A percentile compares a stretch with the other conserved stretches of the same genome.
phyloP scores from a whole-genome alignment of 2,888 invertebrate species.

The Folsomia candida region DNA sequence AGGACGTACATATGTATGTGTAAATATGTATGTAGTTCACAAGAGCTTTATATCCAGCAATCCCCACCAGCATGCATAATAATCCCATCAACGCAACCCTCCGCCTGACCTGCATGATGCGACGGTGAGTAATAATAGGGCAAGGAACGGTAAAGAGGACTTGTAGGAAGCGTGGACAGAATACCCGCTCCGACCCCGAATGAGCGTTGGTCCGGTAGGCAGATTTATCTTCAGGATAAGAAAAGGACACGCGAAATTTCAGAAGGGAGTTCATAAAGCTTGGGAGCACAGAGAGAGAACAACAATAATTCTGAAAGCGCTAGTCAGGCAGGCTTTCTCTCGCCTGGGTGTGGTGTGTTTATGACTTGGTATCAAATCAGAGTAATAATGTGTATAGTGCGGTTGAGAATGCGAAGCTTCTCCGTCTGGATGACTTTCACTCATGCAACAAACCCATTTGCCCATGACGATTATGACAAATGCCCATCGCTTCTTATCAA shows the following conservation, averaged over 20 bases:
- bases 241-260: slow-evolving; percentile 46
- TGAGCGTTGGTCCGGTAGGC: slow-evolving; percentile 14
- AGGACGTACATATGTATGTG: too few relatives aligned
- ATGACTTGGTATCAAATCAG: slow-evolving; percentile 2
- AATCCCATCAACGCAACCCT: not conserved
- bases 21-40: too few relatives aligned
- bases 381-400: not conserved
- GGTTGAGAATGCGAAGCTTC: slow-evolving; percentile 3
- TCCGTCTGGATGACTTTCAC: slow-evolving; percentile 41
- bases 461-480: slow-evolving; percentile 48
- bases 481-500: slow-evolving; percentile 47
- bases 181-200: not conserved
- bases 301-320: not conserved
- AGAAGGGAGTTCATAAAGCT: slow-evolving; percentile 6
- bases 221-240: slow-evolving; percentile 50
- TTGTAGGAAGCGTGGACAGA: not conserved
- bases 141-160: not conserved
- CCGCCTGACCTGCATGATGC: not conserved
- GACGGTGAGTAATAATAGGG: slow-evolving; percentile 1
- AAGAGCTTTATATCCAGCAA: not conserved
- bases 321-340: not conserved
- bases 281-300: not conserved
- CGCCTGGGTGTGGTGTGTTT: slow-evolving; percentile 4
- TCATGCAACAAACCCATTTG: slow-evolving; percentile 48
- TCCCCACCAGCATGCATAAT: too few relatives aligned